Percentiles rank a stretch among this genome's conserved stretches.
Conservation (phyloP, 1,140 invertebrate genomes). For the Pentalonia nigronervosa region DNA sequence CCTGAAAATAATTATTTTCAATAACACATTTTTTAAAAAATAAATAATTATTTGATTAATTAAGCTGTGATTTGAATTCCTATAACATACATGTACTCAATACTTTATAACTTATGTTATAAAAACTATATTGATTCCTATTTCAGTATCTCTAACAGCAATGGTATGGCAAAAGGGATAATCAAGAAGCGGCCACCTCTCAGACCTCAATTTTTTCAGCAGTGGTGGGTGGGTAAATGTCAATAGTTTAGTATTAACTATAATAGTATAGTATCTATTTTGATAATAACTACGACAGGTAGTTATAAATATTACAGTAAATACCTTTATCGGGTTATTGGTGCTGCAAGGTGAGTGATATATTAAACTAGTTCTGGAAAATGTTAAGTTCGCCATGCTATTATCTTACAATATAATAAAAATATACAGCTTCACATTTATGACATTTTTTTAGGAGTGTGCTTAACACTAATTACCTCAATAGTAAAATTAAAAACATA, state of each 20-base stretch:
- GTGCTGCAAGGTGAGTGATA: too few relatives aligned
- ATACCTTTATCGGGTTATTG: too few relatives aligned
- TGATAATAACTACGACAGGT: too few relatives aligned
- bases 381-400: too few relatives aligned
- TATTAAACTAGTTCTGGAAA: too few relatives aligned
- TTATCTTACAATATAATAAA: neutral
- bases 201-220: too few relatives aligned
- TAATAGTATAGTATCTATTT: too few relatives aligned
- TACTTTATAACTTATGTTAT: neutral
- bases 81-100: neutral
- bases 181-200: too few relatives aligned
- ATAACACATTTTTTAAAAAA: neutral
- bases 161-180: too few relatives aligned
- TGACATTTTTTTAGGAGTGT: neutral
- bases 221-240: too few relatives aligned
- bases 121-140: neutral
- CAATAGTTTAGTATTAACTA: too few relatives aligned
- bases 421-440: neutral
- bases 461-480: neutral
- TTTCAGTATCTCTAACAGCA: neutral
- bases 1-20: constrained; percentile 65
- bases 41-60: neutral
- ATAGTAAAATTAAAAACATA: neutral
- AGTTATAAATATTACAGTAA: too few relatives aligned
- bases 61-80: neutral